Evolutionary conservation across 2,797 vertebrate species (phyloP).

Genomic region (Bradypodion pumilum): DNA sequence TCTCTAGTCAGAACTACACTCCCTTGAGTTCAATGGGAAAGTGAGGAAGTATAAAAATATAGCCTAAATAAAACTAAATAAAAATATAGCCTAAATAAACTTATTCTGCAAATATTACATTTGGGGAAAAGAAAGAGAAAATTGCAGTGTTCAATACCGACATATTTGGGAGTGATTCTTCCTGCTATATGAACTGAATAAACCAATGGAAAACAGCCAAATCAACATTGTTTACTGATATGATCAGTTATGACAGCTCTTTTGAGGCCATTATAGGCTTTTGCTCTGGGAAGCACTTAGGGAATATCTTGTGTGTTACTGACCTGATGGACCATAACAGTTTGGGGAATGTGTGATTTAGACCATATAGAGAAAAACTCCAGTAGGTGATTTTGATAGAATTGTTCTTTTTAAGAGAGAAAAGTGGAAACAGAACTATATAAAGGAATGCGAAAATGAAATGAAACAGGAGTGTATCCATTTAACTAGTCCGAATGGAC

Average conservation of each 20-base stretch:
- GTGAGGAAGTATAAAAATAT: background rate
- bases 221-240: constrained; percentile 26
- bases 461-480: background rate
- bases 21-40: background rate
- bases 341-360: constrained; percentile 14
- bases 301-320: constrained; percentile 20
- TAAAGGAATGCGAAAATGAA: background rate
- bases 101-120: background rate
- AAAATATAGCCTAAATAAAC: background rate
- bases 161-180: constrained; percentile 21
- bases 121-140: background rate
- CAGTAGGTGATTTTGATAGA: background rate
- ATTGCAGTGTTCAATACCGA: background rate
- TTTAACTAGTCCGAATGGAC: background rate
- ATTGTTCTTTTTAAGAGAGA: background rate
- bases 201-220: constrained; percentile 22
- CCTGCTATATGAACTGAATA: background rate
- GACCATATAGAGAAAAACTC: background rate
- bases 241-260: constrained; percentile 13
- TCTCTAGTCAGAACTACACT: background rate
- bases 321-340: constrained; percentile 17
- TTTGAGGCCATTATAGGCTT: constrained; percentile 17
- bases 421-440: background rate
- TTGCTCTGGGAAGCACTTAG: background rate
- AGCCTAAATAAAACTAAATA: background rate